Evolutionary conservation across 2,888 invertebrate genomes (phyloP), one percentile per base, ranked within the genome.

Genomic region (Ormyrus nitidulus): DNA sequence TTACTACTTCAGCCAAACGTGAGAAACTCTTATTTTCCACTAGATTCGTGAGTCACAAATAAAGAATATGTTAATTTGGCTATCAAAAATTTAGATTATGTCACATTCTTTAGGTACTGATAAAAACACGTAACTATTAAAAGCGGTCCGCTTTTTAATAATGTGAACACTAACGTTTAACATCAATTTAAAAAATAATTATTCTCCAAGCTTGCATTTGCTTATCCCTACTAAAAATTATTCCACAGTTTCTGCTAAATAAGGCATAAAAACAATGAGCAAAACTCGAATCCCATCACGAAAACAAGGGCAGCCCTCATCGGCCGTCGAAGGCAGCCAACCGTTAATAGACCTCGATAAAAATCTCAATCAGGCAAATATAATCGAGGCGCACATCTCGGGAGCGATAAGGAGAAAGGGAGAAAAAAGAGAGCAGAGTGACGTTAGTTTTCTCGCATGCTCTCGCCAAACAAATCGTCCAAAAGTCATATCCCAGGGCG

Each of bases 401-500:
- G 19, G 13, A 13, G n/a, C 9, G 44, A 61, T 11, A 34, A 76
- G 53, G 48, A 64, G 48, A 62, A 61, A 46, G 48, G n/a, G 48
- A 58, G 59, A n/a, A 58, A 49, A 74, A 5, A 7, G 44, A 61
- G 19, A 59, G 54, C 34, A 51, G 71, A 65, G 62, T 66, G 59
- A 65, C 69, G 58, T 58, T 69, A 69, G 59, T 59, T 70, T 66
- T 66, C 66, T 49, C 7, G n/a, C 70, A 48, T 58, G 11, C 46
- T 11, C 34, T 34, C 34, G 34, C 34, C 34, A 34, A 34, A 34
- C 34, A 34, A 34, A 34, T 34, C 34, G 34, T 34, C 64, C 74
- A 66, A 77, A 65, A 75, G 68, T 75, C 79, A 34, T 74, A 75
- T 71, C 87, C 89, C 88, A 86, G 87, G 85, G 88, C 84, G 87